Percentiles rank a stretch among this genome's conserved stretches.
These are phyloP conservation scores for Rhineura floridana DNA, from an alignment of 2,113 vertebrate genomes.

Conservation along the genomic window DNA sequence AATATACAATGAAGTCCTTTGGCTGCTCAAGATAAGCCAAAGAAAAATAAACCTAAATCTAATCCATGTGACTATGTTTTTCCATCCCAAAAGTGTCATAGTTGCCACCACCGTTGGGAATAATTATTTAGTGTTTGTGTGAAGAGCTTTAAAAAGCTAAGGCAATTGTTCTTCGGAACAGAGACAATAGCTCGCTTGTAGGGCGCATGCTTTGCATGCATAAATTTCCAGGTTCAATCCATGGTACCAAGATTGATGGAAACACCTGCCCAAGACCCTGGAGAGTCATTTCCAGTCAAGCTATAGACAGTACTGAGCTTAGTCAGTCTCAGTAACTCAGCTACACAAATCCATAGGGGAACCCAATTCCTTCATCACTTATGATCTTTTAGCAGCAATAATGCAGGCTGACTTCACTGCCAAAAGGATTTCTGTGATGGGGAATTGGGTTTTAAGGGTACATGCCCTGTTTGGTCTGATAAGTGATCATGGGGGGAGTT, in stretches of 20 bases:
- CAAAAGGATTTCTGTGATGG: neutral
- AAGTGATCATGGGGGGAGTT: neutral
- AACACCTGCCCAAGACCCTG: neutral
- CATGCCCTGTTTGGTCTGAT: neutral
- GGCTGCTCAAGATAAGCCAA: neutral
- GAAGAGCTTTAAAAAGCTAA: neutral
- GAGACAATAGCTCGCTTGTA: neutral
- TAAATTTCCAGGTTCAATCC: neutral
- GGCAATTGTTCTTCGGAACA: neutral
- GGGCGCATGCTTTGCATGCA: neutral
- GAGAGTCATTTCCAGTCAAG: neutral
- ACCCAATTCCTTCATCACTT: neutral
- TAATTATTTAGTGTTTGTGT: constrained; percentile 10
- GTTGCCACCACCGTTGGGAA: neutral
- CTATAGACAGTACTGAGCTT: neutral
- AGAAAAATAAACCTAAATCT: neutral
- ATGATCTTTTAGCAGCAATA: neutral
- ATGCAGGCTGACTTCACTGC: neutral
- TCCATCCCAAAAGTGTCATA: neutral
- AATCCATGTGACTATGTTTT: neutral
- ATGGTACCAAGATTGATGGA: neutral
- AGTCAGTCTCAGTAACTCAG: neutral
- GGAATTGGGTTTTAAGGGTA: neutral
- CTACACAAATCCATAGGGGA: neutral
- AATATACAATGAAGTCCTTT: neutral